These are phyloP conservation scores for Holotrichia oblita DNA, from an alignment of 1,140 invertebrate genomes.

Conservation along the genomic window DNA sequence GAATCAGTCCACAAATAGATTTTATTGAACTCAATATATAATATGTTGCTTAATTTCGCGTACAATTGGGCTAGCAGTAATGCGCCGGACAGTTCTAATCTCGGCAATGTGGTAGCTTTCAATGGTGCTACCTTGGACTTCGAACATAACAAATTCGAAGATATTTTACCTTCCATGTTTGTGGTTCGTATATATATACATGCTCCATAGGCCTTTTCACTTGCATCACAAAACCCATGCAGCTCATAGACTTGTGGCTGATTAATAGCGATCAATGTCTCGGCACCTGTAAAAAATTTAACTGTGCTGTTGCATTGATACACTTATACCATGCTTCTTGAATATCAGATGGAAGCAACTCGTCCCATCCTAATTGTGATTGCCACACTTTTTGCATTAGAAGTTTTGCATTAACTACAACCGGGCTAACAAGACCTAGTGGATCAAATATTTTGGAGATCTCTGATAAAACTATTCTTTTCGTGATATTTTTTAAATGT, in stretches of 20 bases:
- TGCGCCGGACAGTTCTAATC: slow-evolving; percentile 44
- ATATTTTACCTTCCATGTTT: background rate
- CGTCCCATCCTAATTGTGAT: background rate
- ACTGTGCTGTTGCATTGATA: too few relatives aligned
- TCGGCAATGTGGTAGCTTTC: slow-evolving; percentile 41
- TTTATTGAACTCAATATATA: slow-evolving; percentile 23
- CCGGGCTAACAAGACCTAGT: background rate
- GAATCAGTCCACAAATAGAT: slow-evolving; percentile 47
- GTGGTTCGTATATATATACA: slow-evolving; percentile 54
- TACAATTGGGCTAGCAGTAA: slow-evolving; percentile 39
- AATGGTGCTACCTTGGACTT: slow-evolving; percentile 45
- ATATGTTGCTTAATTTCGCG: slow-evolving; percentile 18
- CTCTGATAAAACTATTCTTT: background rate
- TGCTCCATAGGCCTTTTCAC: slow-evolving; percentile 56
- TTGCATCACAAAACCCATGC: slow-evolving; percentile 59
- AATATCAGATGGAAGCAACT: background rate
- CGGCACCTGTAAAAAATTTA: background rate
- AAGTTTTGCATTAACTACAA: background rate
- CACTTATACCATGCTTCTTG: background rate
- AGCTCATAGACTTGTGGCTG: background rate
- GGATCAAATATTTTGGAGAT: slow-evolving; percentile 12
- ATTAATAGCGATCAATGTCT: background rate
- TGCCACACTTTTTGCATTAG: slow-evolving; percentile 29
- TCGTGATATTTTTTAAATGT: background rate
- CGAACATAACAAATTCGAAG: slow-evolving; percentile 27